Evolutionary conservation across 2,797 vertebrate genomes (phyloP).

Genomic region (Cyclopterus lumpus): DNA sequence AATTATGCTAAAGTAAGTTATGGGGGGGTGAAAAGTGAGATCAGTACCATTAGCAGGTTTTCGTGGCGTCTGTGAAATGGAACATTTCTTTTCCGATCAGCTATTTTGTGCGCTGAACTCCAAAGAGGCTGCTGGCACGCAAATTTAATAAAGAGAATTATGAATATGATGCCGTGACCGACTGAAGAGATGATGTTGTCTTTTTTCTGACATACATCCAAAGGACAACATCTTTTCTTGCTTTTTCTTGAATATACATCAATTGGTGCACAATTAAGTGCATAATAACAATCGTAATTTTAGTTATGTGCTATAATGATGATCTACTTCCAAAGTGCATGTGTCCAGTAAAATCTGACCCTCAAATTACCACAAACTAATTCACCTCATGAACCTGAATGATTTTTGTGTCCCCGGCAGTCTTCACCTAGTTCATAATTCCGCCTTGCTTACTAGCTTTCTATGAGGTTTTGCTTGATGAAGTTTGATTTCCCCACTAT

Average conservation of each 20-base stretch:
- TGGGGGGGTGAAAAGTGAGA: slow-evolving; percentile 27
- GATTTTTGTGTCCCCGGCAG: not conserved
- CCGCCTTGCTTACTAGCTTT: not conserved
- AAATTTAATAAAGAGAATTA: not conserved
- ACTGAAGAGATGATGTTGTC: not conserved
- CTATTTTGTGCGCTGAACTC: not conserved
- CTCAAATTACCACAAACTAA: not conserved
- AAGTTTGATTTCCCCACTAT: not conserved
- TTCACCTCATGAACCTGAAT: not conserved
- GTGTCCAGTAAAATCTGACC: not conserved
- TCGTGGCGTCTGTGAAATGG: slow-evolving; percentile 19
- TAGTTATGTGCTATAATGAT: not conserved
- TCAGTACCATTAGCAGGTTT: slow-evolving; percentile 44
- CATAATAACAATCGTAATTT: not conserved
- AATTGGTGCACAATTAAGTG: not conserved
- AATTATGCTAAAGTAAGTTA: slow-evolving; percentile 44
- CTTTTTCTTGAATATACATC: not conserved
- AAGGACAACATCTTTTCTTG: not conserved
- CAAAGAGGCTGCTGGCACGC: not conserved
- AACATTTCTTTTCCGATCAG: slow-evolving; percentile 11
- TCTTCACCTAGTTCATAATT: not conserved
- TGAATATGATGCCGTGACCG: not conserved
- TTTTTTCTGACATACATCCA: not conserved
- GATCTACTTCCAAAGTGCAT: not conserved
- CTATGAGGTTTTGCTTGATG: not conserved